Evolutionary conservation across 2,888 invertebrate genomes (phyloP).

Genomic region (Lithosia quadra): DNA sequence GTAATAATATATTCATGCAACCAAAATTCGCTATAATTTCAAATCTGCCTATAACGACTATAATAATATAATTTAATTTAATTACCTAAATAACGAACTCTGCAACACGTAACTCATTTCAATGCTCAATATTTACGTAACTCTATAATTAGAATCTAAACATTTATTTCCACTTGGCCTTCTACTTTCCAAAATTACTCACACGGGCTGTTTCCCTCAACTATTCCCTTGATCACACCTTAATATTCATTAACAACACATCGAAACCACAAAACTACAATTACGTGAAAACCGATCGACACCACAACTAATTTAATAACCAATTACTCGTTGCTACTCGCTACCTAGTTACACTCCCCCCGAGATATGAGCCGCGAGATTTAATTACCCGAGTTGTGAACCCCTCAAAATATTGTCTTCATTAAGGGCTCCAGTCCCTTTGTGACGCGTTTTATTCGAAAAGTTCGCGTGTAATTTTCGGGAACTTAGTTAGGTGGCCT

Average conservation of each 20-base stretch:
- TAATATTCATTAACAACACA: slow-evolving; percentile 27
- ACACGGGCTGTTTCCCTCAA: slow-evolving; percentile 15
- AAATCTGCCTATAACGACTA: neutral
- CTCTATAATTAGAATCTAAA: neutral
- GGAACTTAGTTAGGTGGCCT: slow-evolving; percentile 74
- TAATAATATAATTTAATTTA: neutral
- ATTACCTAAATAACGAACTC: neutral
- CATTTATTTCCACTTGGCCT: neutral
- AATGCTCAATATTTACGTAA: neutral
- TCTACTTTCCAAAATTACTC: slow-evolving; percentile 11
- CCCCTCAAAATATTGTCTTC: slow-evolving; percentile 82
- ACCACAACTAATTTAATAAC: slow-evolving; percentile 67
- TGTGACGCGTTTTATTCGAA: slow-evolving; percentile 82
- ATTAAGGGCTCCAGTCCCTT: slow-evolving; percentile 75
- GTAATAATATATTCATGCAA: too few species aligned
- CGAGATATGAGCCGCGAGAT: slow-evolving; percentile 70
- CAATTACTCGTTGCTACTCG: slow-evolving; percentile 63
- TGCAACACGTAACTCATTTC: neutral
- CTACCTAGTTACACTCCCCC: slow-evolving; percentile 42
- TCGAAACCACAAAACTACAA: slow-evolving; percentile 44
- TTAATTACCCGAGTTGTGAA: slow-evolving; percentile 77
- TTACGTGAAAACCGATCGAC: slow-evolving; percentile 63
- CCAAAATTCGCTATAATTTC: neutral
- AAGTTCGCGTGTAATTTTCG: slow-evolving; percentile 79
- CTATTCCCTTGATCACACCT: slow-evolving; percentile 22